Evolutionary conservation across 2,797 vertebrate species (phyloP).

Genomic region (Manis javanica): DNA sequence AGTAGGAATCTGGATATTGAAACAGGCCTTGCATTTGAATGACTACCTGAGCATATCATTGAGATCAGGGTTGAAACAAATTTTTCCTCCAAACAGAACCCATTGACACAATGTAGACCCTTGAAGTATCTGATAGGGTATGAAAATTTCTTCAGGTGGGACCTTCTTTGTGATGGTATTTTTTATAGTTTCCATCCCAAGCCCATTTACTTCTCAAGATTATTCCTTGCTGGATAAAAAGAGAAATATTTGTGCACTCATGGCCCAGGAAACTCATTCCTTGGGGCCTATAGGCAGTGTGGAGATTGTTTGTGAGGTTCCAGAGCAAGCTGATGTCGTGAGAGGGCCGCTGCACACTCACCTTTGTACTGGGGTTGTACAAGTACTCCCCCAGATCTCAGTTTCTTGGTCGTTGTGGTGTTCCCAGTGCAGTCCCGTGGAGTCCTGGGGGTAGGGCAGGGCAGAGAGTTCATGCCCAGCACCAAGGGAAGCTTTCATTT

Average conservation of each 20-base stretch:
- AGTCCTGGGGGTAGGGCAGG: conserved; percentile 28
- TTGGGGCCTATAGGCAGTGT: not conserved
- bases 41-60: not conserved
- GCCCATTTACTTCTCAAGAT: not conserved
- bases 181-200: not conserved
- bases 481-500: conserved; percentile 75
- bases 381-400: not conserved
- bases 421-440: not conserved
- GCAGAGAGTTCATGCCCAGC: conserved; percentile 69
- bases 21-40: not conserved
- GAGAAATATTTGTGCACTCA: not conserved
- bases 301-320: not conserved
- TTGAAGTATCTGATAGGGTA: not conserved
- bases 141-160: not conserved
- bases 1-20: not conserved
- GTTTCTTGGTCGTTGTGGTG: not conserved
- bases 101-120: not conserved
- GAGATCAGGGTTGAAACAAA: not conserved
- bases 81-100: not conserved
- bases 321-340: not conserved
- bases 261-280: not conserved
- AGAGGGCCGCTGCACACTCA: not conserved
- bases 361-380: conserved; percentile 21
- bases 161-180: not conserved
- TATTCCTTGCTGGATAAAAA: not conserved